Evolutionary conservation across 2,797 vertebrate genomes (phyloP).

Genomic region (Tiaroga cobitis): DNA sequence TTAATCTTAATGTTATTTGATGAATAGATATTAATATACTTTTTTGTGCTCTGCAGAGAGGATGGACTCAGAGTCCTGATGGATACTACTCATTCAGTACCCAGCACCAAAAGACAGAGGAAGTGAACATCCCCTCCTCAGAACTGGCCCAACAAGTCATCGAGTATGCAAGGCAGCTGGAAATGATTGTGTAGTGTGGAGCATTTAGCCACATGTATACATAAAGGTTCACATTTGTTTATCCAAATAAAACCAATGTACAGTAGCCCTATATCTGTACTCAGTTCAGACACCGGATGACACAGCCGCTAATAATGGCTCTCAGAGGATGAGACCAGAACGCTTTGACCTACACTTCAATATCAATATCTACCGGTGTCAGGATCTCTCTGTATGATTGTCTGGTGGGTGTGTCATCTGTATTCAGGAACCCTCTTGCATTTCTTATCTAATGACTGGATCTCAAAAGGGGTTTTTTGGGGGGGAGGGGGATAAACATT

Average conservation of each 20-base stretch:
- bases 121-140: slow-evolving; percentile 90
- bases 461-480: background rate
- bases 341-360: background rate
- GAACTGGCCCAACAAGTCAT: slow-evolving; percentile 95
- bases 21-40: background rate
- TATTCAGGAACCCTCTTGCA: slow-evolving; percentile 31
- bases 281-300: slow-evolving; percentile 14
- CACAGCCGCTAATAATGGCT: background rate
- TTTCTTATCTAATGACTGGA: background rate
- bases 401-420: slow-evolving; percentile 7
- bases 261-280: slow-evolving; percentile 24
- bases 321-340: slow-evolving; percentile 12
- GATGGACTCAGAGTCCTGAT: slow-evolving; percentile 86
- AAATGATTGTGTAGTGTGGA: slow-evolving; percentile 91
- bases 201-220: slow-evolving; percentile 50
- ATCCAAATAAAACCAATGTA: slow-evolving; percentile 33
- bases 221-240: slow-evolving; percentile 27
- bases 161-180: slow-evolving; percentile 93
- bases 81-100: slow-evolving; percentile 89
- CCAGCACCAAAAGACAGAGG: slow-evolving; percentile 91
- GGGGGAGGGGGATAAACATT: background rate
- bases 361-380: slow-evolving; percentile 39
- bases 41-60: slow-evolving; percentile 78
- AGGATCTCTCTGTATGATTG: background rate
- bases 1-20: background rate